These are phyloP conservation scores for Oeneis ivallda DNA, from an alignment of 2,888 invertebrate genomes.

Conservation along the genomic window DNA sequence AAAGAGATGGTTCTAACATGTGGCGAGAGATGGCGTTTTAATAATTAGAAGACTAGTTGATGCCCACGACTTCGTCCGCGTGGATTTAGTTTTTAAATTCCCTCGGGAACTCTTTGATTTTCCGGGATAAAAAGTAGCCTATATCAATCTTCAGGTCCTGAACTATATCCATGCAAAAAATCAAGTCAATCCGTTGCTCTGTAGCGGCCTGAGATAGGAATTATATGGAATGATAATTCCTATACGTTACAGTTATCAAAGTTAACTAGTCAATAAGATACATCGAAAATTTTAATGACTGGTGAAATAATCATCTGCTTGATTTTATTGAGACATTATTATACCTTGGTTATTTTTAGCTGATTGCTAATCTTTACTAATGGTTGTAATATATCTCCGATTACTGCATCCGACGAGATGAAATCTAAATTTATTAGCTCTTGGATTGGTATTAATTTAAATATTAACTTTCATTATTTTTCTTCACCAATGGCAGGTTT, in stretches of 20 bases:
- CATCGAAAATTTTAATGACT: background rate
- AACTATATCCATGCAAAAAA: too few species aligned
- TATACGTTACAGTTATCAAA: background rate
- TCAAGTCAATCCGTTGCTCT: too few species aligned
- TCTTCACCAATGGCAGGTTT: background rate
- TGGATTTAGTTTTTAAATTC: too few species aligned
- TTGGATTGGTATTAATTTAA: conserved; percentile 11
- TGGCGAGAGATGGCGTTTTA: too few species aligned
- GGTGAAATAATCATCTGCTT: conserved; percentile 9
- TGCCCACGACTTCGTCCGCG: too few species aligned
- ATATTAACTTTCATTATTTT: conserved; percentile 17
- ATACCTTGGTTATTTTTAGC: conserved; percentile 26
- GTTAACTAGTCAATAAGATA: background rate
- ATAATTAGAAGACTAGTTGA: too few species aligned
- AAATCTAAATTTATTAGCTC: conserved; percentile 18
- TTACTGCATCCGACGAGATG: conserved; percentile 13
- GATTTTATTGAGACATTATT: conserved; percentile 37
- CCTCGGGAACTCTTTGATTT: too few species aligned
- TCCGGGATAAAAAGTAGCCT: too few species aligned
- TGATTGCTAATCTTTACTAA: conserved; percentile 39
- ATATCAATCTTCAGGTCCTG: too few species aligned
- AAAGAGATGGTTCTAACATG: too few species aligned
- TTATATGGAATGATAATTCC: too few species aligned
- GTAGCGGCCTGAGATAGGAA: too few species aligned
- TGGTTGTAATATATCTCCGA: conserved; percentile 27